Conservation (phyloP, 2,113 vertebrate species). For the Grantiella picta region DNA sequence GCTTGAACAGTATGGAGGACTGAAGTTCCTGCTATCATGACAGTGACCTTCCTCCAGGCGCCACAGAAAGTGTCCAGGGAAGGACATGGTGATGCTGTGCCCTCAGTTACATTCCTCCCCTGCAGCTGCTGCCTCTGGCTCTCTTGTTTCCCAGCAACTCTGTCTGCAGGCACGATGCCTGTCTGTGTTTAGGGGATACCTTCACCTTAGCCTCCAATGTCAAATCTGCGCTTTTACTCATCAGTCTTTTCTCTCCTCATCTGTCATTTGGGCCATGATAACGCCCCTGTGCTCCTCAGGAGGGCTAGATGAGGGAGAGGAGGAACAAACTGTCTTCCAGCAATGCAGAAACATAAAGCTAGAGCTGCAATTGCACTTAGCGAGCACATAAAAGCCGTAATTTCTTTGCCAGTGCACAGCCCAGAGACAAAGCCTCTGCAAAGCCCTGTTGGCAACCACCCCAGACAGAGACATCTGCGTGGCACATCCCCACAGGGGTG, state of each 20-base stretch:
- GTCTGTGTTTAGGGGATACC: background rate
- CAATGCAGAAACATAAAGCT: background rate
- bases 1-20: background rate
- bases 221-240: background rate
- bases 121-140: background rate
- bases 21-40: rapidly evolving
- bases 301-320: background rate
- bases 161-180: background rate
- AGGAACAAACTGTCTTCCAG: constrained; percentile 5
- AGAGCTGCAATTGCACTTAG: background rate
- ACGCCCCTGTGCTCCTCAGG: background rate
- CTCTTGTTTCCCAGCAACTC: background rate
- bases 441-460: background rate
- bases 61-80: background rate
- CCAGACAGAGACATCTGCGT: constrained; percentile 3
- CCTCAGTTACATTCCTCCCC: background rate
- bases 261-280: background rate
- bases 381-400: background rate
- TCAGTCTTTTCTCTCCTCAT: background rate
- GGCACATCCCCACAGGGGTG: background rate
- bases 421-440: constrained; percentile 27
- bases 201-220: background rate
- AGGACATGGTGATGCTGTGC: background rate
- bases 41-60: background rate
- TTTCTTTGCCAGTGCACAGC: background rate